These are phyloP conservation scores for Cygnus buccinator DNA, from an alignment of 2,113 vertebrate species.

Conservation along the genomic window DNA sequence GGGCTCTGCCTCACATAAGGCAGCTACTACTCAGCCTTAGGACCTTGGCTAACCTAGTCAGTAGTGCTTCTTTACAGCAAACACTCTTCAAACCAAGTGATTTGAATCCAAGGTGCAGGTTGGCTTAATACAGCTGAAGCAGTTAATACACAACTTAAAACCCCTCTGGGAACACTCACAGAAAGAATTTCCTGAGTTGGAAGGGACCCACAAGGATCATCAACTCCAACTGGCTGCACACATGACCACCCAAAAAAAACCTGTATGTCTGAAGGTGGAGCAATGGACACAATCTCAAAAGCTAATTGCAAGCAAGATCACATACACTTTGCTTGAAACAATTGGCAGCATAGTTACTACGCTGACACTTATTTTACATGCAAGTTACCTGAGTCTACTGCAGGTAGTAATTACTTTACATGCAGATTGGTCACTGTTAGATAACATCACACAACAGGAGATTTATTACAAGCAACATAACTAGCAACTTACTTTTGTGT, in stretches of 20 bases:
- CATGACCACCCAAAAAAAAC: neutral
- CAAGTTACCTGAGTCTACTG: neutral
- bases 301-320: neutral
- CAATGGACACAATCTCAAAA: neutral
- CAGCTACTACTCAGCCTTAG: neutral
- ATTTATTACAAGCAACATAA: neutral
- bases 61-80: neutral
- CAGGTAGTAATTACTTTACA: neutral
- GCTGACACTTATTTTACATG: neutral
- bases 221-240: neutral
- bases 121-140: neutral
- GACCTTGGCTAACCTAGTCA: neutral
- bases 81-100: neutral
- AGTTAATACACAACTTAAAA: neutral
- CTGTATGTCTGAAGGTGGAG: neutral
- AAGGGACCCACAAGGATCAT: neutral
- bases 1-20: neutral
- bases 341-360: neutral
- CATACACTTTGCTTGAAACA: neutral
- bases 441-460: neutral
- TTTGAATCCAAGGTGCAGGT: neutral
- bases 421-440: neutral
- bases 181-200: neutral
- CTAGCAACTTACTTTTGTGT: slow-evolving; percentile 73
- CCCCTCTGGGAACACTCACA: neutral